A percentile compares a stretch with the other conserved stretches of the same genome.
phyloP scores from a whole-genome alignment of 2,113 vertebrate species.

The Scomber scombrus region DNA sequence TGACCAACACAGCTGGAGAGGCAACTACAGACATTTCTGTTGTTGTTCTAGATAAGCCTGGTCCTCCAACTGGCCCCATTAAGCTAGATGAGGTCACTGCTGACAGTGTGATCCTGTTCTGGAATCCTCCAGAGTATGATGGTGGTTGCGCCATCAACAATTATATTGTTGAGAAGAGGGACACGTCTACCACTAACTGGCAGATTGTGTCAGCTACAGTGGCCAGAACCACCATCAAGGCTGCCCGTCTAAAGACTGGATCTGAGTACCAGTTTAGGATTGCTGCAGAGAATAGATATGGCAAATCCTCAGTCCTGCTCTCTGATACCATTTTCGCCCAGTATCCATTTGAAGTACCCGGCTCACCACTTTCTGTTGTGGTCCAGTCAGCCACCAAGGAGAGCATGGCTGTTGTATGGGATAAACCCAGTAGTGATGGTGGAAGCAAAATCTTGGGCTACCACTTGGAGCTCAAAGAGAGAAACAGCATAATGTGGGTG shows the following conservation, averaged over 20 bases:
- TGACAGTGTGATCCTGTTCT: conserved; percentile 91
- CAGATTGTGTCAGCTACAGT: conserved; percentile 98
- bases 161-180: conserved; percentile 97
- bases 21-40: conserved; percentile 90
- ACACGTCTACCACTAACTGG: conserved; percentile 98
- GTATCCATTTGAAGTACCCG: conserved; percentile 96
- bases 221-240: conserved; percentile 96
- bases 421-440: conserved; percentile 94
- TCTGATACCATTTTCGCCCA: conserved; percentile 93
- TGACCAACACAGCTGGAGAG: conserved; percentile 92
- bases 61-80: conserved; percentile 95
- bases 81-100: conserved; percentile 97
- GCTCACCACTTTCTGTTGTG: conserved; percentile 90
- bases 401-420: conserved; percentile 94
- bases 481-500: conserved; percentile 95
- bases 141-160: conserved; percentile 96
- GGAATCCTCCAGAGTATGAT: conserved; percentile 94
- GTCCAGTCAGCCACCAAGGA: conserved; percentile 91
- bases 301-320: conserved; percentile 92
- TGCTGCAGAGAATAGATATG: conserved; percentile 97
- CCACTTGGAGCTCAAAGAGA: conserved; percentile 96
- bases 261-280: conserved; percentile 97
- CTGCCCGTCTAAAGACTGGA: conserved; percentile 93
- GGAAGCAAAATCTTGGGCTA: conserved; percentile 96
- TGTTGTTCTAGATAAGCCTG: conserved; percentile 96